Evolutionary conservation across 2,113 vertebrate species (phyloP).

Genomic region (Ahaetulla prasina): DNA sequence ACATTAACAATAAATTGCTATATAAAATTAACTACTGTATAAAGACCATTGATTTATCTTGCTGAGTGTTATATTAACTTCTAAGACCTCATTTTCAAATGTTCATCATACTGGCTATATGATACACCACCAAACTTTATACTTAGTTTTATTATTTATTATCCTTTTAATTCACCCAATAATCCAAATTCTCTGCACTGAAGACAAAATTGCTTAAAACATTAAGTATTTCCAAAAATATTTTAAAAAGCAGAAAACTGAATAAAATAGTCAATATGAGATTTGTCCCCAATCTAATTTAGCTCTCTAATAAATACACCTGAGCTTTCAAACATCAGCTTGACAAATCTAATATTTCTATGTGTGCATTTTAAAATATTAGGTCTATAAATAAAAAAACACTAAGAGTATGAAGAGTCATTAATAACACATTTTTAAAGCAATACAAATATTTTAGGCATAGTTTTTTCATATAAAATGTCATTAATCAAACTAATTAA

Average conservation of each 20-base stretch:
- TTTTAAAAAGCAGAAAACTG: not conserved
- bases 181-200: not conserved
- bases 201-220: not conserved
- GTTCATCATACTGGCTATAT: not conserved
- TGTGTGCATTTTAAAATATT: not conserved
- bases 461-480: not conserved
- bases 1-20: not conserved
- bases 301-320: not conserved
- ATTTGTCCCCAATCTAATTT: not conserved
- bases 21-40: not conserved
- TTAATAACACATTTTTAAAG: not conserved
- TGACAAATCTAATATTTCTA: not conserved
- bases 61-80: not conserved
- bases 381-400: not conserved
- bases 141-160: not conserved
- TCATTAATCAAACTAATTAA: conserved; percentile 4
- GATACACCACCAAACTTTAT: not conserved
- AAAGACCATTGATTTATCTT: not conserved
- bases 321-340: not conserved
- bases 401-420: not conserved
- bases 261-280: not conserved
- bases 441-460: not conserved
- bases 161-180: not conserved
- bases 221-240: not conserved
- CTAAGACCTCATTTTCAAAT: not conserved